These are phyloP conservation scores for Chaetorhynchus papuensis DNA, from an alignment of 2,113 vertebrate species.

Conservation along the genomic window DNA sequence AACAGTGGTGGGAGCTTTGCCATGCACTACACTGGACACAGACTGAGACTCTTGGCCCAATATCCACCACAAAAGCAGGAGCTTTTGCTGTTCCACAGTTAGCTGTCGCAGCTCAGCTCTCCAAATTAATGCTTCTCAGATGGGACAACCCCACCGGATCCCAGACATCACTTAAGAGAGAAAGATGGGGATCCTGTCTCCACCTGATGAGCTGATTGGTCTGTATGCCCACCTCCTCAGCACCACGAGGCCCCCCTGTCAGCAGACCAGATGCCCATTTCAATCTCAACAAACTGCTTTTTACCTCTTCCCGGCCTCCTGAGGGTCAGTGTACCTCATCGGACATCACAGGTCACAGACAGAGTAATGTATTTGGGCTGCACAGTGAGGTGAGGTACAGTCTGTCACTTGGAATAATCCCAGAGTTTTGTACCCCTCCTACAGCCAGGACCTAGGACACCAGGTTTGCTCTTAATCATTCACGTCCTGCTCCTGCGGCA, in stretches of 20 bases:
- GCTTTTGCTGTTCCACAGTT: not conserved
- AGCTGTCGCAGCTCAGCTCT: not conserved
- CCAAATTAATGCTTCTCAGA: not conserved
- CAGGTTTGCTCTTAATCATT: not conserved
- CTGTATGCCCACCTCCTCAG: not conserved
- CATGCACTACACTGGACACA: not conserved
- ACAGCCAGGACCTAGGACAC: not conserved
- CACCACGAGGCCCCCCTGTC: not conserved
- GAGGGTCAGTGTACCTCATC: not conserved
- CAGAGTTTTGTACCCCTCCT: not conserved
- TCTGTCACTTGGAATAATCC: not conserved
- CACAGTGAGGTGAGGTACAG: not conserved
- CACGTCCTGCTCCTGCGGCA: fast-evolving
- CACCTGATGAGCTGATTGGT: not conserved
- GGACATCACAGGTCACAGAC: not conserved
- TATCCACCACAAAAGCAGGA: not conserved
- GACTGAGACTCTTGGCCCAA: not conserved
- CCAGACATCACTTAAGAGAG: not conserved
- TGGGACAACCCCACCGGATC: not conserved
- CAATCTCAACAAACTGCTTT: not conserved
- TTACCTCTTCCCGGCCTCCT: not conserved
- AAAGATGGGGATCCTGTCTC: not conserved
- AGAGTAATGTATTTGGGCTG: not conserved
- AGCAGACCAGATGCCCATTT: not conserved
- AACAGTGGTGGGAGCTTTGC: not conserved